Conservation (phyloP, 2,113 vertebrate species). For the Psilopogon haemacephalus region DNA sequence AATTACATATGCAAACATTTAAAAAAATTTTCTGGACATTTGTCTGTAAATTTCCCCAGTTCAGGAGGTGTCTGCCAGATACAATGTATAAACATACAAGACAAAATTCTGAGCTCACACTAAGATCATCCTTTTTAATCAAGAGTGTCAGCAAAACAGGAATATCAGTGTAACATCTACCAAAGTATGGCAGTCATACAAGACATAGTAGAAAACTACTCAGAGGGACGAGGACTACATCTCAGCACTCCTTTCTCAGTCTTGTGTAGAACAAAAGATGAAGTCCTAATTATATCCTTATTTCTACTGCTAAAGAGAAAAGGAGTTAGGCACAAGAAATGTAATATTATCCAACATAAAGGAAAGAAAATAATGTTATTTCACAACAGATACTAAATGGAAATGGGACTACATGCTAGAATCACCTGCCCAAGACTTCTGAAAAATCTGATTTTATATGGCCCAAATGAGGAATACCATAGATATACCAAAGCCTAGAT, state of each 20-base stretch:
- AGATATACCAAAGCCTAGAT: background rate
- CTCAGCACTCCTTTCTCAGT: background rate
- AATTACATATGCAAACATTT: background rate
- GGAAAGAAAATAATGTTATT: background rate
- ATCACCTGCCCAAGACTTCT: background rate
- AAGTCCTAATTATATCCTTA: background rate
- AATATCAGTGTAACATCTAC: background rate
- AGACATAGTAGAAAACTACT: background rate
- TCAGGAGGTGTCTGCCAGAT: background rate
- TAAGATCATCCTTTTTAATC: background rate
- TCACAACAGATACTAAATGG: background rate
- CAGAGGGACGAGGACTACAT: background rate
- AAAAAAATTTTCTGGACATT: background rate
- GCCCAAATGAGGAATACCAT: background rate
- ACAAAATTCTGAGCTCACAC: background rate
- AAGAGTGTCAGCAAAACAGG: background rate
- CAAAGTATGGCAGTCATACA: background rate
- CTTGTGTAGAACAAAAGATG: background rate
- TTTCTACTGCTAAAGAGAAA: background rate
- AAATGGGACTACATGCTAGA: background rate
- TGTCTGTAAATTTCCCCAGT: background rate
- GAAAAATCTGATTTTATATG: background rate
- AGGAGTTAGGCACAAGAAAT: background rate
- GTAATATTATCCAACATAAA: background rate
- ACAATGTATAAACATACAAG: background rate